A percentile compares a stretch with the other conserved stretches of the same genome.
Conservation (phyloP, 53 echinoderm and acorn worm genomes). For the Paracentrotus lividus region DNA sequence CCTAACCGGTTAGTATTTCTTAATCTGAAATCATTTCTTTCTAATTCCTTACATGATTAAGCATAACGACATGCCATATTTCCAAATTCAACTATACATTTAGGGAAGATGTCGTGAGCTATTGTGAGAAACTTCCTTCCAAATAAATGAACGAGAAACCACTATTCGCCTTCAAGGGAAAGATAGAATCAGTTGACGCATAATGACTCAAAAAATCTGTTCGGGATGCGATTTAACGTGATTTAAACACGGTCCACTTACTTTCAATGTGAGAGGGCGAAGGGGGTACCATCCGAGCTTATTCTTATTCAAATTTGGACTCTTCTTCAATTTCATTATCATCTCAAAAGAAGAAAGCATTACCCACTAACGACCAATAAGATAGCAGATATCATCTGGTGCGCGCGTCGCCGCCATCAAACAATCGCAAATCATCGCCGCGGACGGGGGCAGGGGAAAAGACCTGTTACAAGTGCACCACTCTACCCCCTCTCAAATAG, state of each 20-base stretch:
- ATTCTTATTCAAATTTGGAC: conserved; percentile 52
- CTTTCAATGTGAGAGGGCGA: conserved; percentile 13
- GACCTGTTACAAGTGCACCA: conserved; percentile 31
- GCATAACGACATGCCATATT: neutral
- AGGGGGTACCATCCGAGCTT: neutral
- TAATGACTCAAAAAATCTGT: conserved; percentile 43
- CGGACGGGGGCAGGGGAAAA: neutral
- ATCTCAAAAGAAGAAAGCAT: conserved; percentile 47
- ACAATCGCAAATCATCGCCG: conserved; percentile 62
- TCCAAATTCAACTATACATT: neutral
- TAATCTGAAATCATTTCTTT: neutral
- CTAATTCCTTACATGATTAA: neutral
- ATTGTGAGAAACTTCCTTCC: neutral
- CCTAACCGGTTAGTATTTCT: neutral
- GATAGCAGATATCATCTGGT: conserved; percentile 42
- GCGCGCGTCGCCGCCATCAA: conserved; percentile 20
- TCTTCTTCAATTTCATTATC: conserved; percentile 69
- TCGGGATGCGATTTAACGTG: conserved; percentile 26
- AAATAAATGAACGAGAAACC: neutral
- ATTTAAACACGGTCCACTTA: conserved; percentile 11
- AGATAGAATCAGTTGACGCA: neutral
- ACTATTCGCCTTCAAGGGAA: neutral
- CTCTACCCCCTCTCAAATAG: conserved; percentile 29
- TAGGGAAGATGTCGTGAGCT: neutral
- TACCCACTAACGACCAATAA: conserved; percentile 64